Base-by-base conservation (phyloP, 2,113 vertebrate genomes). In the Petrocephalus microphthalmus region DNA sequence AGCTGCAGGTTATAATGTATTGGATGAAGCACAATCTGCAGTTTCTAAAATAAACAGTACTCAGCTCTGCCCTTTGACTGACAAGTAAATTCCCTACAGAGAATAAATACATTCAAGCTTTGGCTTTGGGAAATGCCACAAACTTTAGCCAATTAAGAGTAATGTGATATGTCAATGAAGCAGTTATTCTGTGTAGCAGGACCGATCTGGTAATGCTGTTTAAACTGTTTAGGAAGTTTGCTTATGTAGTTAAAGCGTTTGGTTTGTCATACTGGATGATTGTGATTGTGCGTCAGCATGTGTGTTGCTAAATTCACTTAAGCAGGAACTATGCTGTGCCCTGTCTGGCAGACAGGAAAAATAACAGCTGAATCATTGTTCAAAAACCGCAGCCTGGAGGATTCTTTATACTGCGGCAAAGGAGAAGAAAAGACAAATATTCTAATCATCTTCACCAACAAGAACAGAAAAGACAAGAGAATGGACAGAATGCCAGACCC, bases 121-220 rank as follows among this genome's bases (percentile, higher is more conserved):
- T 33, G 57, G 33, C 22, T 51, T 57, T 19, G 7, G 45, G 13
- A n/a, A 20, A 17, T 47, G 42, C 37, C 86, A 71, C 49, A 29
- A 71, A 51, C 86, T n/a, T 20, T 5, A 67, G 20, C 57, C 86
- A 71, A 8, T 87, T 71, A 8, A 29, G 60, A 87, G 86, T 87
- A 87, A 87, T 87, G 42, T 87, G 60, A 87, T 87, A 29, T 71
- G n/a, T 51, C 37, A 87, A 29, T 87, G 42, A 87, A 51, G 57
- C n/a, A 15, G 22, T 51, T 87, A 29, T 49, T 49, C 86, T 67
- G 29, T 37, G 86, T 13, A 51, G 42, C 45, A n/a, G 7, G 2
- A 71, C 57, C 51, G 42, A 87, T 8, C 45, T 29, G n/a, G 5
- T 87, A 25, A 86, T 87, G 64, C 45, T 8, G 47, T 71, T 71